Evolutionary conservation across 2,888 invertebrate genomes (phyloP), one percentile per base, ranked within the genome.

Genomic region (Mesorhabditis belari): DNA sequence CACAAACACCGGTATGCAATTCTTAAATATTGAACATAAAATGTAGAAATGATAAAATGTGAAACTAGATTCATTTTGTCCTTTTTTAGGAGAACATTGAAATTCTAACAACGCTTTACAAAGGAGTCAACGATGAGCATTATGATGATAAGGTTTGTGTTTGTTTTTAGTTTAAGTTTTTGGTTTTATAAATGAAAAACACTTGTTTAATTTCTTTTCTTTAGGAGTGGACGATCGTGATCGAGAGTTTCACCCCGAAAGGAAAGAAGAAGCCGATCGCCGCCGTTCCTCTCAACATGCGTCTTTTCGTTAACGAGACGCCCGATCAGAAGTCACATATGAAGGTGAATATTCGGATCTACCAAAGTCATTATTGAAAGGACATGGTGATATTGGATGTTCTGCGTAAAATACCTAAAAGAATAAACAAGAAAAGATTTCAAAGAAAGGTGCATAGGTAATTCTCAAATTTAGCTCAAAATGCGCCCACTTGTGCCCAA

Each of bases 1-100:
- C 93, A 62, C 93, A 94, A 3, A 61, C 68, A 49, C 49, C 70
- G 5, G 75, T 73, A 26, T 27, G 44, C 44, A 35, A 35, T 35
- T 35, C 0, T 9, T 35, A 17, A 17, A 9, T 35, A 35, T n/a
- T 1, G 44, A n/a, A n/a, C n/a, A n/a, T n/a, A n/a, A n/a, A n/a
- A n/a, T n/a, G n/a, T n/a, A n/a, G n/a, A n/a, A n/a, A n/a, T n/a
- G n/a, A n/a, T n/a, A n/a, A n/a, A n/a, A n/a, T n/a, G n/a, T n/a
- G n/a, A n/a, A n/a, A n/a, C n/a, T n/a, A n/a, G n/a, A n/a, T n/a
- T n/a, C n/a, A n/a, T n/a, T n/a, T n/a, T n/a, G n/a, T n/a, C n/a
- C 44, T n/a, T n/a, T 35, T 35, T 35, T 35, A 35, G 44, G 70
- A 71, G 12, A 60, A 61, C n/a, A 59, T 80, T 25, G 70, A 77